A percentile compares a stretch with the other conserved stretches of the same genome.
Conservation (phyloP, 1,140 invertebrate genomes). For the Atopsyche davidsoni region DNA sequence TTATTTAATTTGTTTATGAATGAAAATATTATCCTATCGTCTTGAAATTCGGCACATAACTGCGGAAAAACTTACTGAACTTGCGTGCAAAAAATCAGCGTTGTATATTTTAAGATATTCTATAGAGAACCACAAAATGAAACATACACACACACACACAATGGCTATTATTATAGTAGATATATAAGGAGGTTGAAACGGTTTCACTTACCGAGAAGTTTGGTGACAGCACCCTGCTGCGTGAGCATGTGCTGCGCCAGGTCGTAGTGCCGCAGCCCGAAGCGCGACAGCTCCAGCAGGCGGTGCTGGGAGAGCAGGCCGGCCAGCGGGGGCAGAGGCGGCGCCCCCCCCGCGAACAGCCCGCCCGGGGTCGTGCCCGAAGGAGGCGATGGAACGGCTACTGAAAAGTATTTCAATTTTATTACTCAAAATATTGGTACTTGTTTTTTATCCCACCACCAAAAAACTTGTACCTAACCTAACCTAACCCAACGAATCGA, state of each 20-base stretch:
- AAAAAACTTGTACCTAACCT: no score
- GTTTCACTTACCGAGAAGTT: slow-evolving; percentile 69
- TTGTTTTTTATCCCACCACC: no score
- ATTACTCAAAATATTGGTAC: no score
- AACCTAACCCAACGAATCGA: no score
- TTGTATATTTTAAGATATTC: no score
- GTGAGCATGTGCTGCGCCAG: slow-evolving; percentile 81
- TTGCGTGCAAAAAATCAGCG: background rate
- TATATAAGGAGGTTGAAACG: background rate
- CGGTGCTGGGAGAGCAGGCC: slow-evolving; percentile 64
- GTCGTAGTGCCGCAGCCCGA: slow-evolving; percentile 80
- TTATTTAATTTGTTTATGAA: no score
- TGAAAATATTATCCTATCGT: no score
- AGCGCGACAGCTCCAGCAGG: slow-evolving; percentile 74
- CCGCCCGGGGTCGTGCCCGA: slow-evolving; percentile 40
- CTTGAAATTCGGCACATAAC: no score
- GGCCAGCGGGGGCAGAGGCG: slow-evolving; percentile 51
- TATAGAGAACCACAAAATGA: background rate
- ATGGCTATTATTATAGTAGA: no score
- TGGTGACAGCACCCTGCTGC: slow-evolving; percentile 86
- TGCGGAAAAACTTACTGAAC: background rate
- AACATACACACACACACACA: no score
- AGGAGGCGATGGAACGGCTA: slow-evolving; percentile 42
- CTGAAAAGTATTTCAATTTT: no score
- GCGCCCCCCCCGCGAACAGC: slow-evolving; percentile 44